A percentile compares a stretch with the other conserved stretches of the same genome.
Conservation (phyloP, 2,797 vertebrate species). For the Myotis findleyi region DNA sequence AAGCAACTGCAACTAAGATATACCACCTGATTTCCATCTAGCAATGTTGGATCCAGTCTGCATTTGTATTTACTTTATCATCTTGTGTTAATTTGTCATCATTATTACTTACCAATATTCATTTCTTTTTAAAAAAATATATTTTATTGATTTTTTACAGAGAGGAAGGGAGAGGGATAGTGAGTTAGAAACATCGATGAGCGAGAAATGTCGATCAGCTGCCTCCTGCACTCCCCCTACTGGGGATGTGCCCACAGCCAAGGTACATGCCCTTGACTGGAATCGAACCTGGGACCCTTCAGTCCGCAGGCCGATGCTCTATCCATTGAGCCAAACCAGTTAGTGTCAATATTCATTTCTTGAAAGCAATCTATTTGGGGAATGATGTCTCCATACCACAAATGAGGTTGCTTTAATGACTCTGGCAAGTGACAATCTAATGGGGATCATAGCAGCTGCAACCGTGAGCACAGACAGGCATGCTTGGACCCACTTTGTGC, state of each 20-base stretch:
- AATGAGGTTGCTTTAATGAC: conserved; percentile 32
- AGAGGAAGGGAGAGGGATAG: too few species aligned
- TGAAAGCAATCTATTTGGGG: conserved; percentile 60
- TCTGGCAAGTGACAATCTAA: neutral
- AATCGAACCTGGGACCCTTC: too few species aligned
- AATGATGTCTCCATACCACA: neutral
- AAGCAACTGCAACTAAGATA: neutral
- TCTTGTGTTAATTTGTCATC: conserved; percentile 52
- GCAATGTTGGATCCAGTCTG: neutral
- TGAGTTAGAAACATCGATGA: too few species aligned
- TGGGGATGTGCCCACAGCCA: too few species aligned
- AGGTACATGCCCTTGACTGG: too few species aligned
- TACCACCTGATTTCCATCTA: neutral
- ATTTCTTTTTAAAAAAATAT: too few species aligned
- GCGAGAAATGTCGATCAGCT: too few species aligned
- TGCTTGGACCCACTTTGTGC: neutral
- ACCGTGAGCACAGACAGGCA: neutral
- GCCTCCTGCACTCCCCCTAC: too few species aligned
- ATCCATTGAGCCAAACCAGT: too few species aligned
- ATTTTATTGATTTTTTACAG: too few species aligned
- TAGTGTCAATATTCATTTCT: conserved; percentile 21
- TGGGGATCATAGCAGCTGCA: neutral
- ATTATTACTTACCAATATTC: conserved; percentile 33
- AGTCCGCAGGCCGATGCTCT: too few species aligned
- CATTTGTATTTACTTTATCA: neutral